These are phyloP conservation scores for Pteropus alecto DNA, from an alignment of 2,113 vertebrate genomes.

Conservation along the genomic window DNA sequence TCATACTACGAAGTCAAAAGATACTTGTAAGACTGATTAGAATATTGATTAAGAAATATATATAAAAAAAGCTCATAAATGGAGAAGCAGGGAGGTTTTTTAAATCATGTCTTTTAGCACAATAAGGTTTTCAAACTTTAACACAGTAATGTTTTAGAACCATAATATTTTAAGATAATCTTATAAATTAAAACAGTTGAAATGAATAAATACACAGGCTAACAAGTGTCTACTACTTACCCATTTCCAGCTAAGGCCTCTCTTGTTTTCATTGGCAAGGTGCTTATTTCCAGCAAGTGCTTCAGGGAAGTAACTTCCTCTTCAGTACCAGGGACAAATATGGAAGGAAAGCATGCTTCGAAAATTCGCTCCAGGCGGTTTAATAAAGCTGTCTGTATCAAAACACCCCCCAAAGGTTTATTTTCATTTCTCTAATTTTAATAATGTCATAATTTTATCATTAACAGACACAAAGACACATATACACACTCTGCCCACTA, in stretches of 20 bases:
- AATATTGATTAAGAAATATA: conserved; percentile 21
- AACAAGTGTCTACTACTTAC: conserved; percentile 80
- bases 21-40: not conserved
- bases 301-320: conserved; percentile 86
- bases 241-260: conserved; percentile 78
- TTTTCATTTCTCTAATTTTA: conserved; percentile 62
- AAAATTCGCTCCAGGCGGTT: conserved; percentile 90
- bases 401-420: conserved; percentile 66
- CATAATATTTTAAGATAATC: not conserved
- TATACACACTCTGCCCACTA: not conserved
- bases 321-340: conserved; percentile 78
- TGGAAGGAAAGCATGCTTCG: conserved; percentile 89
- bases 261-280: conserved; percentile 72
- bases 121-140: conserved; percentile 1
- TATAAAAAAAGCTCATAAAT: conserved; percentile 25
- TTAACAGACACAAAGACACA: not conserved
- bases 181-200: conserved; percentile 16
- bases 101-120: not conserved
- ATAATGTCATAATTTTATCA: not conserved
- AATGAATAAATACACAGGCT: not conserved
- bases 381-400: conserved; percentile 85
- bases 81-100: not conserved
- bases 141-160: not conserved
- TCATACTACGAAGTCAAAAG: not conserved
- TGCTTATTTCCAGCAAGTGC: conserved; percentile 84